Evolutionary conservation across 2,113 vertebrate genomes (phyloP).

Genomic region (Marmota monax): DNA sequence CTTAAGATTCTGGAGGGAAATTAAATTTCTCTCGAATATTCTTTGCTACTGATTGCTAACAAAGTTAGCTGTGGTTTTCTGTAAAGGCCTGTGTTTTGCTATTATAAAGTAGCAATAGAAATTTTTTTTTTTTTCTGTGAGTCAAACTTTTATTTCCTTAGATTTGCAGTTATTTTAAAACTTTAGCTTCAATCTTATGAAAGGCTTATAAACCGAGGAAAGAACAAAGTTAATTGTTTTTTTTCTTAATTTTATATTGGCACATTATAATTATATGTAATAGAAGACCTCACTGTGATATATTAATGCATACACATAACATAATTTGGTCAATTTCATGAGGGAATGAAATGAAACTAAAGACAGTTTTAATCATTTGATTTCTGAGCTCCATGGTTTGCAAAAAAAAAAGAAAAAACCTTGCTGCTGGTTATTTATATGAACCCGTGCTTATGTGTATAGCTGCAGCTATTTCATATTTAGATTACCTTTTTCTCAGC

Average conservation of each 20-base stretch:
- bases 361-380: background rate
- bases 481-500: background rate
- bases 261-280: background rate
- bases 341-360: background rate
- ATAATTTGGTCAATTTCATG: background rate
- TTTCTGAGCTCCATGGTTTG: background rate
- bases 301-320: background rate
- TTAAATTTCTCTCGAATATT: conserved; percentile 57
- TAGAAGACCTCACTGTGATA: background rate
- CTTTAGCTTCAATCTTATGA: background rate
- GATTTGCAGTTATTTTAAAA: conserved; percentile 22
- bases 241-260: background rate
- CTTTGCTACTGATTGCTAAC: conserved; percentile 31
- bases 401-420: conserved; percentile 7
- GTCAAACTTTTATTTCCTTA: background rate
- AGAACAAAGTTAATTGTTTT: background rate
- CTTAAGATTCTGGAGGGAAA: conserved; percentile 66
- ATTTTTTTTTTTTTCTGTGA: background rate
- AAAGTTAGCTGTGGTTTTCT: background rate
- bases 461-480: conserved; percentile 35
- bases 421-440: conserved; percentile 20
- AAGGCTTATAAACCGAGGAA: conserved; percentile 17
- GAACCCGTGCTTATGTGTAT: background rate
- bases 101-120: conserved; percentile 3
- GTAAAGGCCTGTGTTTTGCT: background rate